Base-by-base conservation (phyloP, 92 coral and sea anemone species). In the Anthopleura xanthogrammica region DNA sequence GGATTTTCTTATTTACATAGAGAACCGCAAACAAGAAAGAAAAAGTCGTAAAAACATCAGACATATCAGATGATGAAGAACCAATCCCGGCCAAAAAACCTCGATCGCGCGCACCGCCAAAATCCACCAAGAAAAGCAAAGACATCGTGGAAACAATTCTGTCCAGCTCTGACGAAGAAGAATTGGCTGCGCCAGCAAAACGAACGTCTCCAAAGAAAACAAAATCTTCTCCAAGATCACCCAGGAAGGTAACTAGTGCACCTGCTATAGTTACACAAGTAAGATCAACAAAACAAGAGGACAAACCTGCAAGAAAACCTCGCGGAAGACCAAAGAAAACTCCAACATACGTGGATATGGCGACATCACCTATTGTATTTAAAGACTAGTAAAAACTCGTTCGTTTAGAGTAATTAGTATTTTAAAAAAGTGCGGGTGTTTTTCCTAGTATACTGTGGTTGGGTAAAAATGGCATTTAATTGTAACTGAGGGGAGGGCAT, bases 301-400 rank as follows among this genome's bases (percentile, higher is more conserved):
- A 57, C 24, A 75, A 75, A 75, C 52, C 78, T 3, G 52, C 13
- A 1, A 57, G 71, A 7, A 84, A 78, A 77, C 83, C 87, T 52
- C 82, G 82, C 7, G 85, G 81, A 78, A 81, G 86, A 77, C 80
- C 85, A 60, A 72, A 81, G 71, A 85, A 76, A 65, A 86, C 91
- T 12, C 79, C 64, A 20, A 8, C 24, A 68, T 58, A 84, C 41
- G 91, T 87, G 19, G 93, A 90, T 52, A 76, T 75, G 40, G 93
- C 87, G 5, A 90, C 93, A 9, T 87, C 93, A 16, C 91, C 93
- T 16, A 64, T 86, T 6, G 82, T 79, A 46, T 79, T 79, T 24
- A 79, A 79, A 58, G 82, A 79, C 72, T 79, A 60, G 66, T 68
- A 24, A 68, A 5, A 29, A 68, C 42, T 1, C 8, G 16, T 2